Evolutionary conservation across 2,888 invertebrate species (phyloP).

Genomic region (Hirtodrosophila histrioides): DNA sequence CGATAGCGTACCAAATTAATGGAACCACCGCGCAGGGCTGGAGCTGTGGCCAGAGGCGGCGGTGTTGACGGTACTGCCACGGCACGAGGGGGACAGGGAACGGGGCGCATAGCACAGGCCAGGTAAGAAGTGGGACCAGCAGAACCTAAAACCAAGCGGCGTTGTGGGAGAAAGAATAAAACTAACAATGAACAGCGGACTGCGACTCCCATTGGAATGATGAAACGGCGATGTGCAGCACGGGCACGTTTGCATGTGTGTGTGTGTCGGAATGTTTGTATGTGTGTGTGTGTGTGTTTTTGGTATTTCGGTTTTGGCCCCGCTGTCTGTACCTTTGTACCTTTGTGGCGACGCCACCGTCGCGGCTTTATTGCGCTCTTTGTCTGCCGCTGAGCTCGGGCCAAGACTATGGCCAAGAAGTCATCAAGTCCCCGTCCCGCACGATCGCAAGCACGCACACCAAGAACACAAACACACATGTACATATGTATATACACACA

Average conservation of each 20-base stretch:
- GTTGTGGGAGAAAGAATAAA: conserved; percentile 79
- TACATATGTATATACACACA: conserved; percentile 10
- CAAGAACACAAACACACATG: conserved; percentile 8
- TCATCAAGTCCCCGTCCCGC: conserved; percentile 51
- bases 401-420: conserved; percentile 46
- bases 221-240: conserved; percentile 52
- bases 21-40: conserved; percentile 65
- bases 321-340: conserved; percentile 74
- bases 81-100: conserved; percentile 7
- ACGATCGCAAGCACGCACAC: conserved; percentile 44
- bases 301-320: conserved; percentile 65
- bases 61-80: neutral
- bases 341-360: conserved; percentile 48
- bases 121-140: conserved; percentile 60
- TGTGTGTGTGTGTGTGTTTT: conserved; percentile 23
- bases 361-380: conserved; percentile 72
- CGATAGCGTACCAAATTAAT: conserved; percentile 78
- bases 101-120: conserved; percentile 33
- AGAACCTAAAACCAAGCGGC: conserved; percentile 59
- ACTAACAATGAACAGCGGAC: conserved; percentile 72
- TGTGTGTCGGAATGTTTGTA: conserved; percentile 9
- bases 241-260: conserved; percentile 29
- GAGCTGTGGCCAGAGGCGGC: conserved; percentile 22
- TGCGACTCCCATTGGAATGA: conserved; percentile 74
- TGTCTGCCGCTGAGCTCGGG: conserved; percentile 60